Conservation (phyloP, 2,797 vertebrate species). For the Cheirogaleus major region DNA sequence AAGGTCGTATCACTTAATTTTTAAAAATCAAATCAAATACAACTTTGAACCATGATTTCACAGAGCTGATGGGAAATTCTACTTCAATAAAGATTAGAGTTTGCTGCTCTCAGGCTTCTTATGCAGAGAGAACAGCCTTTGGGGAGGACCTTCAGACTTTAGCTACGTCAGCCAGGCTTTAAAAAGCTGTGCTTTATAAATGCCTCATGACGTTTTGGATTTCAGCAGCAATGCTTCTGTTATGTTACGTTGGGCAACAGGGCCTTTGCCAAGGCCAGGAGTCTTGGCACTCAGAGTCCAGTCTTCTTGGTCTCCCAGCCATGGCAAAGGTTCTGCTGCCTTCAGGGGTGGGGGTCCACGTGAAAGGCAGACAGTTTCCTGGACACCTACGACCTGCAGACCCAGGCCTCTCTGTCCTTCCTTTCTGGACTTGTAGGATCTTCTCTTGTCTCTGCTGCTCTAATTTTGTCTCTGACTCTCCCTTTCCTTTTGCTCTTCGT, state of each 20-base stretch:
- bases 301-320: neutral
- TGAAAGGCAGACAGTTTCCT: neutral
- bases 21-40: neutral
- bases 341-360: fast-evolving
- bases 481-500: neutral
- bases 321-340: neutral
- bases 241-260: neutral
- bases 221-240: neutral
- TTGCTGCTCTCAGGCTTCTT: neutral
- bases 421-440: neutral
- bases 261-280: neutral
- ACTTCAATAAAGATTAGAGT: neutral
- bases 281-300: no score
- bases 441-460: neutral
- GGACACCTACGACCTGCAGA: neutral
- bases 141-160: neutral
- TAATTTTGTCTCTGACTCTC: neutral
- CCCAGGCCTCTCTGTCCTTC: neutral
- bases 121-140: no score
- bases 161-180: neutral
- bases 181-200: neutral
- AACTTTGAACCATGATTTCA: neutral
- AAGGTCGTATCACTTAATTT: neutral
- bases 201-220: neutral
- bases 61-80: neutral